Base-by-base conservation (phyloP, 2,888 invertebrate species). In the Caenorhabditis virilis region DNA sequence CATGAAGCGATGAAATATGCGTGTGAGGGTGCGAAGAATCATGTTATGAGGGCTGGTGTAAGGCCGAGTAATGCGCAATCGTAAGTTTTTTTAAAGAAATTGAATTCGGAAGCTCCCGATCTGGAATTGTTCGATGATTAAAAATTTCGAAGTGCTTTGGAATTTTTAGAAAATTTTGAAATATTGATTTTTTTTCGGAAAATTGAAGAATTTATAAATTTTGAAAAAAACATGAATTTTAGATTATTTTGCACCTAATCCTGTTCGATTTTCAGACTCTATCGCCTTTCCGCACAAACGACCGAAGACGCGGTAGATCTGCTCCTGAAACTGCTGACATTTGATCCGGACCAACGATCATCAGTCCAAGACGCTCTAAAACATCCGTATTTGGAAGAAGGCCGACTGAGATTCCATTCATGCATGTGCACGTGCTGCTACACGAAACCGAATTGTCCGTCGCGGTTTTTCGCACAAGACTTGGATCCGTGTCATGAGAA, bases 401-500 rank as follows among this genome's bases (percentile, higher is more conserved):
- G 97, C 26, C 89, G 98, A 7, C 88, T 98, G 83, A 89, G 98
- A 83, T 99, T 95, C 88, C 98, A 98, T 87, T 97, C 95, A 69
- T 98, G 98, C 86, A 99, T 98, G 98, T 98, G 98, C 88, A 91
- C 91, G 84, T 98, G 98, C 84, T 98, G 98, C 87, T 82, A 82
- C 46, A 73, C 74, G 16, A 67, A 67, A 39, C 55, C 76, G 23
- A 63, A 69, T 27, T 53, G 51, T 52, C 51, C 65, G 16, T 52
- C 73, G 30, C 64, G 80, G 25, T 36, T 61, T 7, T 79, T 77
- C 54, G 66, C 72, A 11, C 42, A 39, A n/a, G 72, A 73, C 36
- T 52, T 76, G 35, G 81, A 81, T 48, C 81, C 81, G 16, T 39
- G 48, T 43, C 92, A 95, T 69, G 89, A 90, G 63, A 90, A 90